Evolutionary conservation across 2,797 vertebrate genomes (phyloP).

Genomic region (Sphenopsis melanotis): DNA sequence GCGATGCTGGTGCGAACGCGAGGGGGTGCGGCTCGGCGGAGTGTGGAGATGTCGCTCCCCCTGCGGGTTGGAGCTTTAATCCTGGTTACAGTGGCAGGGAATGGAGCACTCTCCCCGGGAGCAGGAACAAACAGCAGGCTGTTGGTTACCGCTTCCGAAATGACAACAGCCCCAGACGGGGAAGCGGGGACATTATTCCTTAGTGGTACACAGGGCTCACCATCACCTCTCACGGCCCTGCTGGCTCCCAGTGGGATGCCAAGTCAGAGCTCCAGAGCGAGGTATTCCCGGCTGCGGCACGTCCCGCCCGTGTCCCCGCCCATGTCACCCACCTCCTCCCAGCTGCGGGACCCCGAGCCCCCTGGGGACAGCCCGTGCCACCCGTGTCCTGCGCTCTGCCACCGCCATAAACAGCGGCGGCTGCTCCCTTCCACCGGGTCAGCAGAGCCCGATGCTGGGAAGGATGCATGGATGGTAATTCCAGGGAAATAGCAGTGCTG

Average conservation of each 20-base stretch:
- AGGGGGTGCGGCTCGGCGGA: accelerated
- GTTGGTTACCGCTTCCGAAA: not conserved
- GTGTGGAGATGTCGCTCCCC: accelerated
- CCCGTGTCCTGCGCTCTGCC: not conserved
- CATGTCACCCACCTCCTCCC: accelerated
- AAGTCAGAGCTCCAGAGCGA: accelerated
- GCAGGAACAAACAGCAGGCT: not conserved
- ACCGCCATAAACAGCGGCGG: accelerated
- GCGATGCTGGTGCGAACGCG: accelerated
- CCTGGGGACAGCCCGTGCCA: not conserved
- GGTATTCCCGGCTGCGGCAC: accelerated
- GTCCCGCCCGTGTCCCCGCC: accelerated
- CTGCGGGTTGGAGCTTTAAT: accelerated
- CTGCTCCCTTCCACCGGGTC: not conserved
- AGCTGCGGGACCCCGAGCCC: not conserved
- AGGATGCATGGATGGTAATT: not conserved
- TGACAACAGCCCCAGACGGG: accelerated
- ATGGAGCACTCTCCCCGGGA: accelerated
- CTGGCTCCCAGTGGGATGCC: not conserved
- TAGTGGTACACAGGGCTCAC: accelerated
- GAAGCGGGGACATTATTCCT: not conserved
- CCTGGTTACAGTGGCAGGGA: accelerated
- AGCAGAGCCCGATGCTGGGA: accelerated
- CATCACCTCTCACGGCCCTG: accelerated
- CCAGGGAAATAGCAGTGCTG: not conserved